Evolutionary conservation across 2,113 vertebrate genomes (phyloP).

Genomic region (Ginglymostoma cirratum): DNA sequence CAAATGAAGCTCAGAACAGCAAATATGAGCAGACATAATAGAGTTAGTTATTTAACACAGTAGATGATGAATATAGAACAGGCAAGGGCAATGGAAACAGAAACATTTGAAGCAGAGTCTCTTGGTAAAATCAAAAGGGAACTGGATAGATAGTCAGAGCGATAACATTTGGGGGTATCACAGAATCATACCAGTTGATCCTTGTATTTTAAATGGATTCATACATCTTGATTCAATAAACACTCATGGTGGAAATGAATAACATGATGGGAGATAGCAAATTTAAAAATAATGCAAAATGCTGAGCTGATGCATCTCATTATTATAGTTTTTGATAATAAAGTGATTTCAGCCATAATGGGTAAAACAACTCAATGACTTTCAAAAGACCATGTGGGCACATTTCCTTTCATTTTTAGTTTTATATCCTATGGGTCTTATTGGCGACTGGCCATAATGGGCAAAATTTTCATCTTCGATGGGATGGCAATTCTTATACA

Average conservation of each 20-base stretch:
- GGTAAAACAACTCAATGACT: not conserved
- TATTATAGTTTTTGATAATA: not conserved
- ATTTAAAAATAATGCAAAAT: conserved; percentile 4
- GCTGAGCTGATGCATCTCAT: not conserved
- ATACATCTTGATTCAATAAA: not conserved
- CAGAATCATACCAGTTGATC: not conserved
- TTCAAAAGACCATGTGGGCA: not conserved
- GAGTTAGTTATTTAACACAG: not conserved
- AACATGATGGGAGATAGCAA: not conserved
- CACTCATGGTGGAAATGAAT: not conserved
- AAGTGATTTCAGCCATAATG: not conserved
- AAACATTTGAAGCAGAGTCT: not conserved
- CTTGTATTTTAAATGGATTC: not conserved
- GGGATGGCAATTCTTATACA: not conserved
- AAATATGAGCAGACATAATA: not conserved
- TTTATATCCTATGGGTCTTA: not conserved
- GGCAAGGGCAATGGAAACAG: not conserved
- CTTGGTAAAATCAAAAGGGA: not conserved
- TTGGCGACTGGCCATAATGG: too few species aligned
- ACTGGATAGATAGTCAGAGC: not conserved
- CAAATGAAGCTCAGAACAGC: not conserved
- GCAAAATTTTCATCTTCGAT: not conserved
- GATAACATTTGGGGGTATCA: not conserved
- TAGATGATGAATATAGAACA: not conserved
- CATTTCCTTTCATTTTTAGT: not conserved